Base-by-base conservation (phyloP, 1,140 invertebrate genomes). In the Neodiprion pinetum region DNA sequence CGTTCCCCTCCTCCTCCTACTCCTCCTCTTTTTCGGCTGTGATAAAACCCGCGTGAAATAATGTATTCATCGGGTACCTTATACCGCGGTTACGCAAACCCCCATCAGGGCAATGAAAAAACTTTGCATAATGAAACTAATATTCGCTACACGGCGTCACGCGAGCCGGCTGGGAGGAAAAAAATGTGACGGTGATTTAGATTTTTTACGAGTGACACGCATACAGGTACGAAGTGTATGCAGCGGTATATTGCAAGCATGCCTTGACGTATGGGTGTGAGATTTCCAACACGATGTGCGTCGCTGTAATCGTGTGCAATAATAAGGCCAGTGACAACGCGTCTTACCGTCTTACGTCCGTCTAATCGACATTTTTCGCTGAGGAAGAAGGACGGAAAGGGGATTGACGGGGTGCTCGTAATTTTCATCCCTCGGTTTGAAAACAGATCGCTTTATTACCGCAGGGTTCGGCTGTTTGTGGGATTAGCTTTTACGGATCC, bases 91-190 rank as follows among this genome's bases (percentile, higher is more conserved):
- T 71, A 71, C 47, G 48, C 28, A 40, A 61, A 61, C 70, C 70
- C 48, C 48, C 70, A 71, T 71, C 70, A 47, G 47, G n/a, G 70
- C 28, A 40, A 71, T 71, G 70, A 71, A 71, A 71, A 71, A 71
- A 71, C 7, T 71, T 71, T 71, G 70, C 70, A 71, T 71, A 71
- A 71, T 71, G 70, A 71, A 47, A 48, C 70, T 50, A 71, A 71
- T 71, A 71, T 71, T 71, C 70, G 28, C 9, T 14, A 12, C 70
- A 61, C 53, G 53, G 53, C 53, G 8, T 61, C 11, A 61, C 53
- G 28, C 28, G 28, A 40, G 28, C 2, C 53, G 4, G 28, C 28
- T 40, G 28, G 2, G 5, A 40, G 53, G 53, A 14, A 61, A 61
- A 5, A 40, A 61, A 61, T 61, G 53, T 61, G 53, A 61, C 53